Percentiles rank a stretch among this genome's conserved stretches.
phyloP scores from a whole-genome alignment of 2,797 vertebrate species.

The Periophthalmus magnuspinnatus region DNA sequence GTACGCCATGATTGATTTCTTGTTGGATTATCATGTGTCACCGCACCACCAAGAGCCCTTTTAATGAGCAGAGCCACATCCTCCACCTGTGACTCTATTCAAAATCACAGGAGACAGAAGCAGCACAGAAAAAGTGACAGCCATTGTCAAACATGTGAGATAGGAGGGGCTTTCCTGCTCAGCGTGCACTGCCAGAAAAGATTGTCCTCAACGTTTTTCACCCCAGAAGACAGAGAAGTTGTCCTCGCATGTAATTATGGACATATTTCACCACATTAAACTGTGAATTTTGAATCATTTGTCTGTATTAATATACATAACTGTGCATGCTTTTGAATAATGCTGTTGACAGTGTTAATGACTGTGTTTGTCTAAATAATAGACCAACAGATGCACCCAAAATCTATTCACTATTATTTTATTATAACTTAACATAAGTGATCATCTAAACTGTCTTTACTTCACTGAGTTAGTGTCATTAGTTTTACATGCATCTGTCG shows the following conservation, averaged over 20 bases:
- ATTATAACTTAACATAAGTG: neutral
- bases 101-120: constrained; percentile 57
- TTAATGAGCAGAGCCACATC: constrained; percentile 55
- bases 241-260: neutral
- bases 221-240: neutral
- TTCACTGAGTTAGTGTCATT: neutral
- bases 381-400: neutral
- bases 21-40: constrained; percentile 73
- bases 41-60: constrained; percentile 51
- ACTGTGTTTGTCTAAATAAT: neutral
- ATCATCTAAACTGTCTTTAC: neutral
- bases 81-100: constrained; percentile 55
- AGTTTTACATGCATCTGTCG: neutral
- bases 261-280: constrained; percentile 3
- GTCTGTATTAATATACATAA: neutral
- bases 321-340: neutral
- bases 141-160: constrained; percentile 13
- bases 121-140: constrained; percentile 45
- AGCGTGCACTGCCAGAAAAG: constrained; percentile 13
- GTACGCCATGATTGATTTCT: constrained; percentile 75
- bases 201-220: neutral
- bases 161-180: constrained; percentile 32
- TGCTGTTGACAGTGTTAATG: neutral
- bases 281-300: neutral
- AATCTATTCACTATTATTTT: neutral